A percentile compares a stretch with the other conserved stretches of the same genome.
These are phyloP conservation scores for Babyrousa celebensis DNA, from an alignment of 2,797 vertebrate species.

Conservation along the genomic window DNA sequence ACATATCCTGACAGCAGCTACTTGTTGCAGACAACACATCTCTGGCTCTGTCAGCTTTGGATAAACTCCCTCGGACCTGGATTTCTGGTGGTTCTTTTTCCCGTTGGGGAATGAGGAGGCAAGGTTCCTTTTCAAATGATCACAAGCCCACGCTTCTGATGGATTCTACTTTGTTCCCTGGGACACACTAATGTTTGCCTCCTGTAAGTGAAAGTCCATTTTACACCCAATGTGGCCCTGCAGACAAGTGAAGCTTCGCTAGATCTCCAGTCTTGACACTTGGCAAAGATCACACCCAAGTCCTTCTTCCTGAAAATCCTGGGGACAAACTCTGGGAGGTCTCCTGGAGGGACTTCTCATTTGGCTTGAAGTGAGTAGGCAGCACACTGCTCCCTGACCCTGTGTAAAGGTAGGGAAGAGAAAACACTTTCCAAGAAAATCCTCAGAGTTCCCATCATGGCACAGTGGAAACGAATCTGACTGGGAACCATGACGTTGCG, in stretches of 20 bases:
- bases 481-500: no score
- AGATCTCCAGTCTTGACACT: not conserved
- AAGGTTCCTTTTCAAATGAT: conserved; percentile 24
- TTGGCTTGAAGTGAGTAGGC: not conserved
- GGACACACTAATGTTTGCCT: not conserved
- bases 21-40: not conserved
- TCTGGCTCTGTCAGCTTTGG: not conserved
- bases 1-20: not conserved
- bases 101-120: not conserved
- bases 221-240: not conserved
- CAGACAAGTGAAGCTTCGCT: not conserved
- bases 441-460: not conserved
- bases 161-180: not conserved
- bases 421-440: conserved; percentile 11
- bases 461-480: no score
- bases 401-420: not conserved
- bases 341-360: not conserved
- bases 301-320: conserved; percentile 5
- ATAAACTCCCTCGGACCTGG: not conserved
- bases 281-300: not conserved
- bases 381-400: not conserved
- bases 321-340: not conserved
- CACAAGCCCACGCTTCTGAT: not conserved
- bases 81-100: not conserved
- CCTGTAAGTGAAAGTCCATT: not conserved